Evolutionary conservation across 2,797 vertebrate genomes (phyloP), one percentile per base, ranked within the genome.

Genomic region (Melanotaenia maccullochi): DNA sequence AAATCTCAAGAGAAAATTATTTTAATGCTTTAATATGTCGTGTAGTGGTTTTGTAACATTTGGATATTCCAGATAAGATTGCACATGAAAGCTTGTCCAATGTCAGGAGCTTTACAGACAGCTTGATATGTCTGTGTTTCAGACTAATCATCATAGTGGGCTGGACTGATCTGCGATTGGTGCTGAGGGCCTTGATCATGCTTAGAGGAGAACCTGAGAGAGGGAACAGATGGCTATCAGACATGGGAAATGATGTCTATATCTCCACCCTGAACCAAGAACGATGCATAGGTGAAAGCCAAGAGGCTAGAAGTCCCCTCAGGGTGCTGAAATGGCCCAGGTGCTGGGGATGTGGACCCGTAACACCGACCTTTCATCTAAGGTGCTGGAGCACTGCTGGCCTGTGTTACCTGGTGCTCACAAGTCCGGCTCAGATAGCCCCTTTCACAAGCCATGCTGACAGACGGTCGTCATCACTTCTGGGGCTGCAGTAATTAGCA

Each of bases 111-210:
- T 73, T 7, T 32, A 60, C n/a, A 62, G 65, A 72, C 60, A 79
- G 59, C 55, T 14, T 80, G 76, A 81, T 63, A 81, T 61, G 61
- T 84, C 75, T 89, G 79, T 71, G 30, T 85, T 87, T 87, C 82
- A 72, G 65, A 56, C 75, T 81, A 83, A 88, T 93, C 89, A 89
- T 85, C 77, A 42, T 35, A 68, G 78, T 65, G 38, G 59, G 57
- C 52, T 73, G 68, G 73, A 47, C 60, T 85, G 87, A 88, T 90
- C 71, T 87, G 74, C 61, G 68, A 76, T 74, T 85, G 87, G 89
- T 85, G 93, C 71, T 79, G 89, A 95, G 57, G 79, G 76, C 86
- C 87, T 93, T 94, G 91, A 94, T 94, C 89, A 79, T 65, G 38
- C 82, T 71, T 60, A 76, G 77, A 77, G 60, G 77, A 76, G 90